Base-by-base conservation (phyloP, 64 coral and sea anemone genomes). In the Montipora efflorescens region DNA sequence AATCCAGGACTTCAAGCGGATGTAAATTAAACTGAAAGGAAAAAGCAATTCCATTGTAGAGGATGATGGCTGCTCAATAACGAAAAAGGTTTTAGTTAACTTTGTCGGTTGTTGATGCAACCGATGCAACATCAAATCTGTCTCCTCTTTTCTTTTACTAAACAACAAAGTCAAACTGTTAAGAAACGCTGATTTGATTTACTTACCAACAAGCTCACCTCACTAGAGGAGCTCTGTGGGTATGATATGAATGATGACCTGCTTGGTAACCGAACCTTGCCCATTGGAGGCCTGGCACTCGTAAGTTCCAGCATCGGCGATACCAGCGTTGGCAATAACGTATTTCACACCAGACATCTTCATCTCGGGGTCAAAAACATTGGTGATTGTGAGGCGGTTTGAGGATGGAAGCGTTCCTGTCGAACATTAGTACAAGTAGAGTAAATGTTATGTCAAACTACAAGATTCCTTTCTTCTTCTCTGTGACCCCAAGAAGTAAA, bases 241-340 rank as follows among this genome's bases (percentile, higher is more conserved):
- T 6, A 67, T 23, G 61, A 93, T 83, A 23, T 23, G 19, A 8
- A 93, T 48, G 48, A 19, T 75, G 49, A 95, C 83, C 57, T 88
- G 81, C 16, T 81, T 90, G 13, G 50, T 47, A 23, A 36, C 90
- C 46, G 73, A 92, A 19, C 74, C 94, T 13, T 85, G 11, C 25
- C 47, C 5, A 76, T 91, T 95, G 8, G 70, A 53, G 1, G 80
- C 82, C 13, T 10, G 44, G 66, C 94, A 95, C 51, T 88, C n/a
- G 13, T 95, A 95, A 2, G 47, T 88, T 10, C 94, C 90, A n/a
- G 53, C 74, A 20, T 95, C 94, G 22, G 75, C 91, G 5, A 82
- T 18, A 43, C 80, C 36, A 36, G 90, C 94, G 3, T 8, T 55
- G 15, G 67, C 78, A 48, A 95, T 92, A n/a, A 74, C 14, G 16